A percentile compares a stretch with the other conserved stretches of the same genome.
Conservation (phyloP, 2,888 invertebrate genomes). For the Trisateles emortualis region DNA sequence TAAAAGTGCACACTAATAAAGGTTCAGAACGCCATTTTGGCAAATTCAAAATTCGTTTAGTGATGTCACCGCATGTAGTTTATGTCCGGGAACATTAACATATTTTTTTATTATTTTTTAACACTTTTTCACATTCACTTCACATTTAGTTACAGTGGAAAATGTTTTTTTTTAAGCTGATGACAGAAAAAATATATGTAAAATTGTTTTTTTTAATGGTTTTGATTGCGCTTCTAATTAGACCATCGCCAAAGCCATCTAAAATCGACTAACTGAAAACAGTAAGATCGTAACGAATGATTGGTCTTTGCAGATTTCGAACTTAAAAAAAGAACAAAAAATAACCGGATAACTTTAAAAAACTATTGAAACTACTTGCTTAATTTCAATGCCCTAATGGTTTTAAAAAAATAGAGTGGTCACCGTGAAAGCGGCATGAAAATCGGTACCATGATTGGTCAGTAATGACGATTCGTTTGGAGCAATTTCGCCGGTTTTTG, state of each 20-base stretch:
- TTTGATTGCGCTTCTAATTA: conserved; percentile 42
- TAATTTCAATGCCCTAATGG: conserved; percentile 80
- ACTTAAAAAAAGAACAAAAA: conserved; percentile 23
- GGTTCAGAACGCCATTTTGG: conserved; percentile 50
- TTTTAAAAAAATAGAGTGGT: conserved; percentile 64
- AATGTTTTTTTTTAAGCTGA: not conserved
- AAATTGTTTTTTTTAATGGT: conserved; percentile 13
- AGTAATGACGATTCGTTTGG: conserved; percentile 72
- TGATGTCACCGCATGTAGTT: conserved; percentile 10
- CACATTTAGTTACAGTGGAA: not conserved
- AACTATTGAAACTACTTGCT: conserved; percentile 64
- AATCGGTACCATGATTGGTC: conserved; percentile 70
- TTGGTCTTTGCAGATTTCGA: conserved; percentile 47
- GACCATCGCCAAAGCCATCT: conserved; percentile 32
- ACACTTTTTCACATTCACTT: conserved; percentile 19
- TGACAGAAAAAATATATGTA: not conserved
- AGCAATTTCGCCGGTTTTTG: conserved; percentile 81
- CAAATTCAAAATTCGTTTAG: conserved; percentile 28
- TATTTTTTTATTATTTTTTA: conserved; percentile 12
- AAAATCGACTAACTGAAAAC: conserved; percentile 37
- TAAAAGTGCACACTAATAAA: conserved; percentile 41
- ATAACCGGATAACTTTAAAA: conserved; percentile 40
- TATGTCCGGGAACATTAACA: conserved; percentile 16
- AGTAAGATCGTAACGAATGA: conserved; percentile 36
- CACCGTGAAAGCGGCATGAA: conserved; percentile 77